These are phyloP conservation scores for Trichechus manatus DNA, from an alignment of 2,113 vertebrate genomes.

Conservation along the genomic window DNA sequence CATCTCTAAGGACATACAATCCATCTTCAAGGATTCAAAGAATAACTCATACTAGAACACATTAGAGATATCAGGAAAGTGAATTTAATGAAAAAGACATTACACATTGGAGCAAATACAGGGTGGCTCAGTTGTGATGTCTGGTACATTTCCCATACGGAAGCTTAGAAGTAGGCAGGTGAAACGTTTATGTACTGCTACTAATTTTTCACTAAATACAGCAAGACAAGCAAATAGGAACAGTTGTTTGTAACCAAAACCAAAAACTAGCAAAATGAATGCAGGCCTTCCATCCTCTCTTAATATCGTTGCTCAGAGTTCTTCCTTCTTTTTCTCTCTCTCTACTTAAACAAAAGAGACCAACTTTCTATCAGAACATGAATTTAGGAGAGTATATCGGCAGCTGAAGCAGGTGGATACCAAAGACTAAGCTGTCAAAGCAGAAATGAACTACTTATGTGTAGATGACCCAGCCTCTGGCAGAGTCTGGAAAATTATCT, in stretches of 20 bases:
- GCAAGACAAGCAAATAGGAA: conserved; percentile 25
- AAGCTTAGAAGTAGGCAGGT: conserved; percentile 40
- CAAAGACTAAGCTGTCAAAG: neutral
- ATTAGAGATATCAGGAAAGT: neutral
- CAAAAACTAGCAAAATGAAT: conserved; percentile 34
- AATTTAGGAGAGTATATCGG: conserved; percentile 17
- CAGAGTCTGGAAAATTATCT: neutral
- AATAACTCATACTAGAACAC: conserved; percentile 32
- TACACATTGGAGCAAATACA: conserved; percentile 20
- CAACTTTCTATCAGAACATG: neutral
- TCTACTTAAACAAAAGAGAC: conserved; percentile 38
- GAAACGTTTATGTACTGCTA: conserved; percentile 24
- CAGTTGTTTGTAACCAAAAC: neutral
- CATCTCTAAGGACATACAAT: conserved; percentile 30
- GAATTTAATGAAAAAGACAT: conserved; percentile 68
- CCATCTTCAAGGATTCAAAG: neutral
- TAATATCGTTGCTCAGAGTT: conserved; percentile 36
- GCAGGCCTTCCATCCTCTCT: neutral
- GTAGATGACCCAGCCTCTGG: neutral
- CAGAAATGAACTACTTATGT: neutral
- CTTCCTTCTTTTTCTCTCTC: neutral
- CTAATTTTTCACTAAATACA: conserved; percentile 46
- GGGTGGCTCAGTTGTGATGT: conserved; percentile 36
- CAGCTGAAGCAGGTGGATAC: neutral
- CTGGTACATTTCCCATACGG: neutral